These are phyloP conservation scores for Pelodiscus sinensis DNA, from an alignment of 2,113 vertebrate species.

Conservation along the genomic window DNA sequence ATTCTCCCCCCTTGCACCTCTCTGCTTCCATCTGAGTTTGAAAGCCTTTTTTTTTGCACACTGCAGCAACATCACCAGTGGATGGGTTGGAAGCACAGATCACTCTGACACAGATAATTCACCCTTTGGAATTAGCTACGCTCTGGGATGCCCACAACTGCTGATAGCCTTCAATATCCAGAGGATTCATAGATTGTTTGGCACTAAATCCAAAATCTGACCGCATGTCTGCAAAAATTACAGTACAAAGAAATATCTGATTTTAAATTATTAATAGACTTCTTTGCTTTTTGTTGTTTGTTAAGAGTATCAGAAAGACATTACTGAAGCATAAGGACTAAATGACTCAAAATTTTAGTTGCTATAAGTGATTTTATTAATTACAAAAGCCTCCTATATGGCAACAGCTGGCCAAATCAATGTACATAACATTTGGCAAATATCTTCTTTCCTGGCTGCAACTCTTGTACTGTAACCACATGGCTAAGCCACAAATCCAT, in stretches of 20 bases:
- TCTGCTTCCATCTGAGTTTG: not conserved
- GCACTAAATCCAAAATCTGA: not conserved
- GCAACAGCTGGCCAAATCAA: not conserved
- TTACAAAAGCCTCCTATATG: not conserved
- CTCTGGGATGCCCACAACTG: not conserved
- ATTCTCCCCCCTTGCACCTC: not conserved
- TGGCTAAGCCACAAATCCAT: not conserved
- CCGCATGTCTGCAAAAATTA: not conserved
- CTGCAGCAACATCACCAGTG: not conserved
- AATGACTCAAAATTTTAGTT: not conserved
- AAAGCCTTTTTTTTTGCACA: not conserved
- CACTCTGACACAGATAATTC: not conserved
- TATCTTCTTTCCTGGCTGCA: conserved; percentile 28
- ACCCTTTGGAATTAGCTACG: not conserved
- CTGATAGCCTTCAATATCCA: not conserved
- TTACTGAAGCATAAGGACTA: not conserved
- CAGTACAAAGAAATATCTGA: not conserved
- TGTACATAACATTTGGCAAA: not conserved
- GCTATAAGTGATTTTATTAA: not conserved
- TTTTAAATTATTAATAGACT: not conserved
- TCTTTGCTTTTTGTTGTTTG: not conserved
- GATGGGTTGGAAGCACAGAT: not conserved
- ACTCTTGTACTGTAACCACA: not conserved
- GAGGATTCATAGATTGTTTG: not conserved
- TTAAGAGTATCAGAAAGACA: not conserved